A percentile compares a stretch with the other conserved stretches of the same genome.
These are phyloP conservation scores for Trilocha varians DNA, from an alignment of 2,888 invertebrate species.

Conservation along the genomic window DNA sequence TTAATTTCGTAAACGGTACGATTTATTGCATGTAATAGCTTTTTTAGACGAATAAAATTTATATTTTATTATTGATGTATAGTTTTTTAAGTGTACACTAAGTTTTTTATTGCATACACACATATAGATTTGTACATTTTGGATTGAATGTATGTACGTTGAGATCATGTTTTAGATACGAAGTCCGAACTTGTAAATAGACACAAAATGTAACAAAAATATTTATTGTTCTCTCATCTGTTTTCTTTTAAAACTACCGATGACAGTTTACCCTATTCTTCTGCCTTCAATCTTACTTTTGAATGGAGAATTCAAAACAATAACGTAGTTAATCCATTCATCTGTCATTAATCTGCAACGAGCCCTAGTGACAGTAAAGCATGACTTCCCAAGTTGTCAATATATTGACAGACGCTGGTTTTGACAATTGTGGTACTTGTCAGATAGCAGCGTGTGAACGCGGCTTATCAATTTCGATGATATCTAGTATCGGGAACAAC, in stretches of 20 bases:
- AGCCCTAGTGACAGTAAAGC: background rate
- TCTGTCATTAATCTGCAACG: background rate
- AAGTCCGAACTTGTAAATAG: too few relatives aligned
- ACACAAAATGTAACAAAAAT: too few relatives aligned
- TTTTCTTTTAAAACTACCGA: too few relatives aligned
- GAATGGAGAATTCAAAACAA: background rate
- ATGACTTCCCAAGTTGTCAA: slow-evolving; percentile 25
- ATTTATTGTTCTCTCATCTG: too few relatives aligned
- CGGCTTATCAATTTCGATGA: slow-evolving; percentile 44
- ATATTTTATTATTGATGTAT: background rate
- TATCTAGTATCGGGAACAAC: slow-evolving; percentile 19
- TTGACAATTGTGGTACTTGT: slow-evolving; percentile 38
- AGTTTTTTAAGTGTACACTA: too few relatives aligned
- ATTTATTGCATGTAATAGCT: background rate
- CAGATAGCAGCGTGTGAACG: slow-evolving; percentile 51
- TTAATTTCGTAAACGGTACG: background rate
- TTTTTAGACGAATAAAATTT: background rate
- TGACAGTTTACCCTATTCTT: too few relatives aligned
- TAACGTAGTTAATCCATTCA: background rate
- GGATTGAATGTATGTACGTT: too few relatives aligned
- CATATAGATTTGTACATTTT: too few relatives aligned
- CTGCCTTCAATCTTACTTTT: too few relatives aligned
- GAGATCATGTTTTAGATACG: too few relatives aligned
- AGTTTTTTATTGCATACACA: too few relatives aligned
- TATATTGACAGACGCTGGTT: background rate